Evolutionary conservation across 2,113 vertebrate genomes (phyloP).

Genomic region (Gobius niger): DNA sequence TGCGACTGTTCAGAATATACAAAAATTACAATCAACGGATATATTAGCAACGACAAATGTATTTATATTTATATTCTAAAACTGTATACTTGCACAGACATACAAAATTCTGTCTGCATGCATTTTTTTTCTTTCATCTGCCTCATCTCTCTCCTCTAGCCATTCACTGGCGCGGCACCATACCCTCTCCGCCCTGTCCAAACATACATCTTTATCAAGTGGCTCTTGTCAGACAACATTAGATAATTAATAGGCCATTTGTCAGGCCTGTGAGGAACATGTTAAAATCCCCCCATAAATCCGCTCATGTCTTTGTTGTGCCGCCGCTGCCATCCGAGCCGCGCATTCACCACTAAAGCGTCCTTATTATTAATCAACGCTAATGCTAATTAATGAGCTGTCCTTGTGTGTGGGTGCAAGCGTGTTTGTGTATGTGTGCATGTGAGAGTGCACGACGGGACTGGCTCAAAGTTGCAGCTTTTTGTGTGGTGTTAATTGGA

Average conservation of each 20-base stretch:
- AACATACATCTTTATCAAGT: slow-evolving; percentile 99
- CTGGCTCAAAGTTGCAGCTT: slow-evolving; percentile 83
- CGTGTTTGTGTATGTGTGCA: slow-evolving; percentile 54
- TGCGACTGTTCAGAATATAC: too few species aligned
- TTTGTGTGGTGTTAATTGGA: slow-evolving; percentile 90
- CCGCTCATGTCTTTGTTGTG: slow-evolving; percentile 89
- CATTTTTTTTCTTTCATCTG: slow-evolving; percentile 20
- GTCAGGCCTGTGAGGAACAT: slow-evolving; percentile 97
- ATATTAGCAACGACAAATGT: slow-evolving; percentile 24
- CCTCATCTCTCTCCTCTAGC: slow-evolving; percentile 2
- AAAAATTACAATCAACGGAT: not conserved
- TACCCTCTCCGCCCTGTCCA: slow-evolving; percentile 73
- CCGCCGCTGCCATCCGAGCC: slow-evolving; percentile 80
- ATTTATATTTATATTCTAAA: not conserved
- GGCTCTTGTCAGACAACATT: slow-evolving; percentile 99
- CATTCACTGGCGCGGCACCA: slow-evolving; percentile 34
- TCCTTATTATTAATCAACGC: slow-evolving; percentile 98
- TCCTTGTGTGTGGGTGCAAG: slow-evolving; percentile 70
- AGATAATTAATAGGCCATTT: slow-evolving; percentile 99
- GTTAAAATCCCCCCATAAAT: slow-evolving; percentile 97
- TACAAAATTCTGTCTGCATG: slow-evolving; percentile 9
- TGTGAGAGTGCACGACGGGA: slow-evolving; percentile 72
- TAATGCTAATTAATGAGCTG: slow-evolving; percentile 98
- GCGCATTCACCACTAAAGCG: slow-evolving; percentile 92
- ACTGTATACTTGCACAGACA: too few species aligned